Base-by-base conservation (phyloP, 2,797 vertebrate species). In the Betta splendens region DNA sequence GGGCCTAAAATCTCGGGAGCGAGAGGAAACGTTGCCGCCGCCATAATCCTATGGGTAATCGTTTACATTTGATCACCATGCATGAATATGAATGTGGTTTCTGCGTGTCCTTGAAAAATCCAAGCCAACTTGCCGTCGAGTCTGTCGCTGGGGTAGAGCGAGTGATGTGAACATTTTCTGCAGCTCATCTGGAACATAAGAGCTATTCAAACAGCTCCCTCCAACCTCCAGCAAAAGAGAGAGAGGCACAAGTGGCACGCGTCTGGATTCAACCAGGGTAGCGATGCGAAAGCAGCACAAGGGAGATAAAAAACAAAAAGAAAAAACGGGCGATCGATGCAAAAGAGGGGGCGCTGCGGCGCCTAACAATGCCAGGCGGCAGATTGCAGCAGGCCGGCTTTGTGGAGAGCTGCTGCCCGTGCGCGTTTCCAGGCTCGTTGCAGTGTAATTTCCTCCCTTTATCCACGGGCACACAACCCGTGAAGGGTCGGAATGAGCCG, bases 1-100 rank as follows among this genome's bases (percentile, higher is more conserved):
- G 32, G 44, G 17, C 29, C 64, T 54, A 68, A 73, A 79, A 78
- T 70, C 45, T 61, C n/a, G 49, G 9, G 45, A 62, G 55, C 23
- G 35, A 69, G 60, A 75, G 70, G 38, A 76, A 77, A 73, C 33
- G 48, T 35, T 72, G 68, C 75, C 58, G 72, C 65, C 56, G 47
- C 66, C 25, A 65, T 76, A 85, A 87, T 87, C 85, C 85, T 71
- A 43, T 37, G 62, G 79, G 68, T 79, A 82, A 83, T 81, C 57
- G 47, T 83, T 86, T 79, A 85, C 71, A 88, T 85, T 81, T 85
- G 76, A 81, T 84, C 72, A 72, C 58, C 61, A 75, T 3, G 64
- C 76, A 77, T 80, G 80, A 85, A 87, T 87, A 80, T 73, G 69
- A 84, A 87, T 74, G 66, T 60, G 46, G 68, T 52, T n/a, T 75